Evolutionary conservation across 2,113 vertebrate genomes (phyloP).

Genomic region (Illadopsis cleaveri): DNA sequence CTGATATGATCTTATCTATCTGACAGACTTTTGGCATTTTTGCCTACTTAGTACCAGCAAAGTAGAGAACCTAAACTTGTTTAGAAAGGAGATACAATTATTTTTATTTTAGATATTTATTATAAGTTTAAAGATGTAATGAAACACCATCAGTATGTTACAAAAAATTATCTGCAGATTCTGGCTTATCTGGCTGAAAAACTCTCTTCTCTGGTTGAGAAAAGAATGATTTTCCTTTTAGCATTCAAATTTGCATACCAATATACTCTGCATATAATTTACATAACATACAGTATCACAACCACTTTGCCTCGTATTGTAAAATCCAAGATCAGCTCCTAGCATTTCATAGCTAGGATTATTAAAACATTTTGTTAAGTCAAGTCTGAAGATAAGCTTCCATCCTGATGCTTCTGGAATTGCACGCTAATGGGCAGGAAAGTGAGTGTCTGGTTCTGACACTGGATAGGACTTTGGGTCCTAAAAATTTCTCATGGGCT

Average conservation of each 20-base stretch:
- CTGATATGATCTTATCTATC: neutral
- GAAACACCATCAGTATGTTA: neutral
- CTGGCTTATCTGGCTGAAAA: constrained; percentile 9
- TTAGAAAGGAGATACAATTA: neutral
- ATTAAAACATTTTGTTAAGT: constrained; percentile 60
- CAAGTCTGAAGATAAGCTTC: constrained; percentile 43
- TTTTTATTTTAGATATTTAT: neutral
- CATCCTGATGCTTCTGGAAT: neutral
- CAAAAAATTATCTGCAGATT: neutral
- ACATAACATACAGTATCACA: constrained; percentile 28
- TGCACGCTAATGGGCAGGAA: neutral
- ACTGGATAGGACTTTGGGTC: neutral
- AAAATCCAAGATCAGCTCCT: constrained; percentile 29
- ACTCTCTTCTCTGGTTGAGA: neutral
- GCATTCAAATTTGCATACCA: constrained; percentile 51
- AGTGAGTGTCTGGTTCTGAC: neutral
- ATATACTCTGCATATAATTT: constrained; percentile 59
- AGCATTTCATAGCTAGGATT: constrained; percentile 42
- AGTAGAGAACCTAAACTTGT: neutral
- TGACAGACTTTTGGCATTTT: neutral
- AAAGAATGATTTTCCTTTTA: constrained; percentile 51
- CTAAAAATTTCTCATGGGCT: neutral
- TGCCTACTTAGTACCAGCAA: neutral
- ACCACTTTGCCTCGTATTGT: constrained; percentile 29
- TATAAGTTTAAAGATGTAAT: neutral